These are phyloP conservation scores for Cerceris rybyensis DNA, from an alignment of 2,888 invertebrate genomes.

Conservation along the genomic window DNA sequence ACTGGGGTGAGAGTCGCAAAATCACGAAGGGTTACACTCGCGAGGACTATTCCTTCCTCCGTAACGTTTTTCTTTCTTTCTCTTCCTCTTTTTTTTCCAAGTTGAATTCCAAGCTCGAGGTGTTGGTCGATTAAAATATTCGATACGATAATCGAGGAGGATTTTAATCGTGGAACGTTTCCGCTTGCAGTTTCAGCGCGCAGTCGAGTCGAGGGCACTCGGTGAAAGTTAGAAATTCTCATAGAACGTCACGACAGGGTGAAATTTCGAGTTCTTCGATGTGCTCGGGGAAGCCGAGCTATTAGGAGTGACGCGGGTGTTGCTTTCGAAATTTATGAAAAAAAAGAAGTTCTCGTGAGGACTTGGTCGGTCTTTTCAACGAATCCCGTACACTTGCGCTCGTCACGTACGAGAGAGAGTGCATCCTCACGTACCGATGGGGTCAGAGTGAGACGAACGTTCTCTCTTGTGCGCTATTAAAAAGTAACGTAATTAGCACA, in stretches of 20 bases:
- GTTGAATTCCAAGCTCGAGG: neutral
- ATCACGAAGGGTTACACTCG: constrained; percentile 25
- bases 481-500: constrained; percentile 77
- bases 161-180: no score
- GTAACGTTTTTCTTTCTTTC: neutral
- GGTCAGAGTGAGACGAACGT: neutral
- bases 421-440: constrained; percentile 1
- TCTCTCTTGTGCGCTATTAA: constrained; percentile 66
- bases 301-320: constrained; percentile 39
- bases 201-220: neutral
- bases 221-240: neutral
- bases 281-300: constrained; percentile 6
- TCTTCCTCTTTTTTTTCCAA: neutral
- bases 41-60: neutral
- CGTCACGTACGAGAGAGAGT: constrained; percentile 19
- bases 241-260: constrained; percentile 10
- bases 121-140: no score
- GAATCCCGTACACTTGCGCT: constrained; percentile 24
- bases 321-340: constrained; percentile 43
- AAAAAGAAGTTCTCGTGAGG: constrained; percentile 9
- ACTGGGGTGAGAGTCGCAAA: constrained; percentile 40
- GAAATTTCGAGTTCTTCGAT: constrained; percentile 36
- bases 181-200: no score
- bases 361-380: constrained; percentile 14
- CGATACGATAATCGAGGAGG: no score